Conservation (phyloP, 2,888 invertebrate species). For the Heteromurus nitidus region DNA sequence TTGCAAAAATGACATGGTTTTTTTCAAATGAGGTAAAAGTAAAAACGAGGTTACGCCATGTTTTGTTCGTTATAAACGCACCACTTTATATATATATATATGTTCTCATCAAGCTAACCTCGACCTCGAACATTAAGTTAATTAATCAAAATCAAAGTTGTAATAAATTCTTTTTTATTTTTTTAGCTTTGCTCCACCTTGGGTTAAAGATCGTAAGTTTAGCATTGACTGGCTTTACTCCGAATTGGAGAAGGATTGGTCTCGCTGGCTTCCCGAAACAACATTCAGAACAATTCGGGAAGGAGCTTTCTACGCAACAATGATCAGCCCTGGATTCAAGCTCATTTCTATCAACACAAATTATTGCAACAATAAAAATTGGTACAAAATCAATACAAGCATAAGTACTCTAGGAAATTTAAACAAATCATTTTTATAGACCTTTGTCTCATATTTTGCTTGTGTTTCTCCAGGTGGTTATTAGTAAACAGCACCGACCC, state of each 20-base stretch:
- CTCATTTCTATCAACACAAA: conserved; percentile 97
- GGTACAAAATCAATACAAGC: conserved; percentile 78
- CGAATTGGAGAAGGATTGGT: conserved; percentile 91
- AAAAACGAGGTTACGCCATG: conserved; percentile 28
- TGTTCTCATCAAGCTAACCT: too few relatives aligned
- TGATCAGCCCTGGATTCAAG: conserved; percentile 91
- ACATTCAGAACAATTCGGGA: conserved; percentile 89
- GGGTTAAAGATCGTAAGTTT: conserved; percentile 84
- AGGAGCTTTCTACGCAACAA: conserved; percentile 93
- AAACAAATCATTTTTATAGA: neutral
- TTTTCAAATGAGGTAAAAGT: conserved; percentile 22
- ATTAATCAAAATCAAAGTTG: too few relatives aligned
- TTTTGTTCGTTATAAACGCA: neutral
- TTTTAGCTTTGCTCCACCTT: conserved; percentile 85
- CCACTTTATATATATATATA: too few relatives aligned
- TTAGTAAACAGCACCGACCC: conserved; percentile 96
- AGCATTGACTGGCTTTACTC: conserved; percentile 95
- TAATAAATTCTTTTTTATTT: conserved; percentile 22
- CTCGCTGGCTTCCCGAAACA: conserved; percentile 91
- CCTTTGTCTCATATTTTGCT: too few relatives aligned
- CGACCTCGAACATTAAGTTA: too few relatives aligned
- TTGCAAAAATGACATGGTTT: neutral
- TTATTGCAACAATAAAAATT: conserved; percentile 96
- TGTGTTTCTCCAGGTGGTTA: conserved; percentile 82
- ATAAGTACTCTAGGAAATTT: neutral